Percentiles rank a stretch among this genome's conserved stretches.
Evolutionary conservation across 2,888 invertebrate species (phyloP).

Genomic region (Halocaridina rubra): DNA sequence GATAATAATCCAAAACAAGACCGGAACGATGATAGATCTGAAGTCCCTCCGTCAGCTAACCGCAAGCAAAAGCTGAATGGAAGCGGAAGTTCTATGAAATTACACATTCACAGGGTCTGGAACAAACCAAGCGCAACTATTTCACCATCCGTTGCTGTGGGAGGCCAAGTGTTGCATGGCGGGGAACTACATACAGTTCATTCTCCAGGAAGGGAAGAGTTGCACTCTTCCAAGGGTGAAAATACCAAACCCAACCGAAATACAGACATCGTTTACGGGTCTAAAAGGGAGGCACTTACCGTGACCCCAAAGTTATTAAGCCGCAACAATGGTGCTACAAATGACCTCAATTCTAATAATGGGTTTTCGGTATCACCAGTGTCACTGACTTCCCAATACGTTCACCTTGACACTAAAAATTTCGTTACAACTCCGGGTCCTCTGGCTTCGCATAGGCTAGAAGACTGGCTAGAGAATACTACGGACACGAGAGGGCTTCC

Average conservation of each 20-base stretch:
- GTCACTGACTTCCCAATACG: background rate
- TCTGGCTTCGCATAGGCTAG: background rate
- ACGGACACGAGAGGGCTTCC: background rate
- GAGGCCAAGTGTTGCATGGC: no score
- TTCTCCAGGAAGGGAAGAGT: background rate
- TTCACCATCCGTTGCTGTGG: no score
- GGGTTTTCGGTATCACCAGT: background rate
- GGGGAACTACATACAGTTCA: no score
- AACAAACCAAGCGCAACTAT: no score
- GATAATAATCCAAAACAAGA: no score
- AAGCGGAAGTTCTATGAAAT: no score
- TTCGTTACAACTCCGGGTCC: background rate
- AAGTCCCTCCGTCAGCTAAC: no score
- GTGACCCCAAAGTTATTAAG: background rate
- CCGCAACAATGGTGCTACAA: background rate
- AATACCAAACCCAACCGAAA: background rate
- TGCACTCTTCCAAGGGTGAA: background rate
- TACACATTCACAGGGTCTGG: no score
- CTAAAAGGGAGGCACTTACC: background rate
- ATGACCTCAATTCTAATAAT: no score
- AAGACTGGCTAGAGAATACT: background rate
- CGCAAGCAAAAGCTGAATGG: no score
- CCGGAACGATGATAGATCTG: no score
- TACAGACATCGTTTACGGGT: background rate
- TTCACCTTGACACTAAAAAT: background rate